These are phyloP conservation scores for Drosophila sproati DNA, from an alignment of 1,140 invertebrate species.

Conservation along the genomic window DNA sequence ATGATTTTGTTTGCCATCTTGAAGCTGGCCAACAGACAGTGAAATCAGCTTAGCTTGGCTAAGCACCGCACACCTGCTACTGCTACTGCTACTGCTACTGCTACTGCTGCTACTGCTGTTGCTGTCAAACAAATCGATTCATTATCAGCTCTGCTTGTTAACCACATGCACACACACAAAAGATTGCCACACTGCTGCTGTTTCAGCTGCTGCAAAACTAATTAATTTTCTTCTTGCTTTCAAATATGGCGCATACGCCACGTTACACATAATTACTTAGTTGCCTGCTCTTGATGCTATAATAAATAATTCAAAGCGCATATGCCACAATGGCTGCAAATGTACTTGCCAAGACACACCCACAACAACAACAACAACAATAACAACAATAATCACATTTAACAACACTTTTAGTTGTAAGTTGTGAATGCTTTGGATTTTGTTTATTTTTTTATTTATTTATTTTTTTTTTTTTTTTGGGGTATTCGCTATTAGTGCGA, in stretches of 20 bases:
- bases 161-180: slow-evolving; percentile 29
- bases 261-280: slow-evolving; percentile 70
- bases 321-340: slow-evolving; percentile 33
- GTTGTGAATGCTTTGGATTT: background rate
- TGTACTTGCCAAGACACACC: slow-evolving; percentile 1
- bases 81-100: slow-evolving; percentile 8
- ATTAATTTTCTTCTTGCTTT: slow-evolving; percentile 70
- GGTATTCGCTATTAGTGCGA: slow-evolving; percentile 53
- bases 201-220: slow-evolving; percentile 43
- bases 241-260: slow-evolving; percentile 66
- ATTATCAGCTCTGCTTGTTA: slow-evolving; percentile 54
- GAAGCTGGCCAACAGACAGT: slow-evolving; percentile 58
- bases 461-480: background rate
- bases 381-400: slow-evolving; percentile 16
- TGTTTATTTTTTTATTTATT: background rate
- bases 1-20: slow-evolving; percentile 36
- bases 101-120: slow-evolving; percentile 8
- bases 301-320: slow-evolving; percentile 73
- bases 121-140: slow-evolving; percentile 42
- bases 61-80: slow-evolving; percentile 34
- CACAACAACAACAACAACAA: background rate
- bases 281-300: slow-evolving; percentile 9
- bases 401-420: slow-evolving; percentile 1
- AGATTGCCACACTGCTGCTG: slow-evolving; percentile 18
- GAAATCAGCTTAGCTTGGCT: slow-evolving; percentile 59